Base-by-base conservation (phyloP, 2,888 invertebrate species). In the Apodemia zela region DNA sequence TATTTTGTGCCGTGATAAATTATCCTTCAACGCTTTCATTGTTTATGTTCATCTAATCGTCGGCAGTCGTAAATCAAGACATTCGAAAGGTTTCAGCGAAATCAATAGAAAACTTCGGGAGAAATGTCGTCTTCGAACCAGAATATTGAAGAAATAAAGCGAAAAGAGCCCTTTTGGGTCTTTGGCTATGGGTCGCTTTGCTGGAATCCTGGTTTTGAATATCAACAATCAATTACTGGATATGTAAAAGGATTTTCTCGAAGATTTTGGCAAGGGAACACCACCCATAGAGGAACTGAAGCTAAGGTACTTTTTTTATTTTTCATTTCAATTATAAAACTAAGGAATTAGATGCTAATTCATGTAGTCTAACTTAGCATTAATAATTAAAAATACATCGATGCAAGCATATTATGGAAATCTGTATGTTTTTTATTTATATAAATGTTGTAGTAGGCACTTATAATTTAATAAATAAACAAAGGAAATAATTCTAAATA, bases 151-250 rank as follows among this genome's bases (percentile, higher is more conserved):
- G 81, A 82, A 62, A 79, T 72, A 47, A 74, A 68, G 61, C 81
- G 85, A 70, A 89, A 82, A 60, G 92, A 93, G 65, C 89, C 92
- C 21, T 82, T 96, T 78, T 99, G 98, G 98, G 94, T 99, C 33
- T 99, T 98, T 79, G 99, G 98, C 0, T 99, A 99, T 76, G 99
- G 99, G 4, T 98, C 98, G 0, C 86, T 99, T 60, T 97, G 98
- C 86, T 99, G 98, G 98, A 94, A 97, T 85, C 97, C 97, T 0
- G 98, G 98, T 62, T 98, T 99, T 82, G 95, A 95, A 62, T 98
- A 95, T 80, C 93, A 94, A 73, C 94, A 95, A 75, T 95, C 96
- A 65, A 89, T 96, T 15, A 94, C 95, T 15, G 98, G 99, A n/a
- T 95, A 95, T 77, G 93, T 97, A 11, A 93, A 93, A 71, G 98